Percentiles rank a stretch among this genome's conserved stretches.
These are phyloP conservation scores for Athene cunicularia DNA, from an alignment of 2,113 vertebrate genomes.

Conservation along the genomic window DNA sequence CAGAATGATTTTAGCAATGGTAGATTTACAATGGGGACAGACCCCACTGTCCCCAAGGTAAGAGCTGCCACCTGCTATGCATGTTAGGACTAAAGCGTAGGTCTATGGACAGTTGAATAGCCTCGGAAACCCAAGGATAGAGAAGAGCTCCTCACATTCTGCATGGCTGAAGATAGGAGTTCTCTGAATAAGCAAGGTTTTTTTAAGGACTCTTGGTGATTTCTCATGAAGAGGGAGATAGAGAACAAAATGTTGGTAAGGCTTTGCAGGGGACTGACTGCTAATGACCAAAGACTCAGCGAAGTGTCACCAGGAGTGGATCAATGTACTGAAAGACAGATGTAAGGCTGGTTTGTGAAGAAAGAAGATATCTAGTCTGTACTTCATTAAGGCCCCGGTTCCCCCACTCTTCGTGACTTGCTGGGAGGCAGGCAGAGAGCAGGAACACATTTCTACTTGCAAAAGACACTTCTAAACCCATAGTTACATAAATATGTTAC, in stretches of 20 bases:
- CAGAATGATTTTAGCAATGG: not conserved
- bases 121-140: not conserved
- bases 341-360: not conserved
- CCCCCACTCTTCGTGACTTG: not conserved
- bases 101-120: not conserved
- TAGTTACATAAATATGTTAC: not conserved
- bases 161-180: not conserved
- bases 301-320: rapidly evolving
- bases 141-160: not conserved
- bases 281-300: not conserved
- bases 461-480: not conserved
- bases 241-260: not conserved
- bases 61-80: not conserved
- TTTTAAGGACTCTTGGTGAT: not conserved
- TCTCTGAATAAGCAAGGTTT: not conserved
- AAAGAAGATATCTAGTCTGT: not conserved
- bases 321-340: not conserved
- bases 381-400: not conserved
- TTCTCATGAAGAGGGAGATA: not conserved
- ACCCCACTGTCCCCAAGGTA: not conserved
- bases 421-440: not conserved
- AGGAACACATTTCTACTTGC: not conserved
- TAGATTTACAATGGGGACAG: not conserved
- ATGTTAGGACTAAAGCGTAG: not conserved
- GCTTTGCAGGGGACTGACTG: not conserved